These are phyloP conservation scores for Scaptodrosophila lebanonensis DNA, from an alignment of 1,140 invertebrate genomes.

Conservation along the genomic window DNA sequence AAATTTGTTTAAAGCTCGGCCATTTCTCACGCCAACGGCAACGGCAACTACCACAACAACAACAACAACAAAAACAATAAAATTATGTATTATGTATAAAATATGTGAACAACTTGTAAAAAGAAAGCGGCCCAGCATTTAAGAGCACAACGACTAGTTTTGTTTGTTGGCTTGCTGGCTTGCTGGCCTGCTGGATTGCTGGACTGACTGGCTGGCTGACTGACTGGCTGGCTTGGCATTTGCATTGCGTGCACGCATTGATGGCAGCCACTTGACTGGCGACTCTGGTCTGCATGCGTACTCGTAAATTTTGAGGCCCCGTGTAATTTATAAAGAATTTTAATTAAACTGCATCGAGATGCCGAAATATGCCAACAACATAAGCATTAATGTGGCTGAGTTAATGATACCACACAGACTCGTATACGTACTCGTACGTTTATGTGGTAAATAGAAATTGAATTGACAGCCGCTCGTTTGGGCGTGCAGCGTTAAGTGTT, in stretches of 20 bases:
- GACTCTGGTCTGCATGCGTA: too few relatives aligned
- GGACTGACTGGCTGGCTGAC: constrained; percentile 23
- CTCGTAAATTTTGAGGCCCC: too few relatives aligned
- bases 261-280: too few relatives aligned
- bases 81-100: neutral
- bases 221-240: too few relatives aligned
- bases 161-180: constrained; percentile 19
- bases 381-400: constrained; percentile 17
- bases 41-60: too few relatives aligned
- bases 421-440: too few relatives aligned
- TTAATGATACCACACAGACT: constrained; percentile 48
- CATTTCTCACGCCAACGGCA: neutral
- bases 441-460: too few relatives aligned
- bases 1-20: too few relatives aligned
- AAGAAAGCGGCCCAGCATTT: too few relatives aligned
- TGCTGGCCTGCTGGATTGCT: neutral
- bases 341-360: neutral
- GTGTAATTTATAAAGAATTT: constrained; percentile 2
- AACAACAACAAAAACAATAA: too few relatives aligned
- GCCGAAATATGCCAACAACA: constrained; percentile 23
- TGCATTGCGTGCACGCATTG: too few relatives aligned
- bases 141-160: constrained; percentile 23
- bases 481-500: constrained; percentile 34
- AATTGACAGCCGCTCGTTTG: too few relatives aligned
- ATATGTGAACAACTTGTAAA: neutral